Percentiles rank a stretch among this genome's conserved stretches.
Conservation (phyloP, 2,113 vertebrate genomes). For the Oryzias javanicus region DNA sequence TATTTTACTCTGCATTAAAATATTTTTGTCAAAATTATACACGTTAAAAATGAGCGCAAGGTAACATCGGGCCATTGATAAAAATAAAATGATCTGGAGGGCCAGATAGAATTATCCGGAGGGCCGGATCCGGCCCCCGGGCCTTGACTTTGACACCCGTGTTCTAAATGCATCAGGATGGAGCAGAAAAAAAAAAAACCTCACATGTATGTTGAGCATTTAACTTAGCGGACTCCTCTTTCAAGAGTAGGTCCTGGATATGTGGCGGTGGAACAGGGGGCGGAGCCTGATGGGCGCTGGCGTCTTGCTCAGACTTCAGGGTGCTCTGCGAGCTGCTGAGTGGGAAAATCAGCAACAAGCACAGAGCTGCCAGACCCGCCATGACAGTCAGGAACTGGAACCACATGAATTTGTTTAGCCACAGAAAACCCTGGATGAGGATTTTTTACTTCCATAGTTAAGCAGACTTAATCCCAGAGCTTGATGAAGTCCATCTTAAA, state of each 20-base stretch:
- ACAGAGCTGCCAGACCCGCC: conserved; percentile 40
- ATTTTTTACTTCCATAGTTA: too few species aligned
- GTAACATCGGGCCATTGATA: too few species aligned
- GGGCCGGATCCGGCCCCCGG: too few species aligned
- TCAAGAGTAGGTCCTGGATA: conserved; percentile 27
- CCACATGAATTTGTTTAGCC: background rate
- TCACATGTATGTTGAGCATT: conserved; percentile 51
- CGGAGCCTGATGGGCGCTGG: conserved; percentile 19
- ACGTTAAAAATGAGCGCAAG: too few species aligned
- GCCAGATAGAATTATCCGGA: too few species aligned
- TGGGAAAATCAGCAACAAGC: conserved; percentile 54
- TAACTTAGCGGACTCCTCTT: conserved; percentile 35
- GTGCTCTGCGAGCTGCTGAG: conserved; percentile 60
- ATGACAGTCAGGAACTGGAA: conserved; percentile 24
- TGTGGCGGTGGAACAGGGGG: conserved; percentile 27
- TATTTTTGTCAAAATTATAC: too few species aligned
- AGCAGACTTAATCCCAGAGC: too few species aligned
- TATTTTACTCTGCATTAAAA: too few species aligned
- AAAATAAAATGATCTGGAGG: too few species aligned
- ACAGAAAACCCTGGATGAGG: too few species aligned
- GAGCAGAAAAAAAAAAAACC: conserved; percentile 14
- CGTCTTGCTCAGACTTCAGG: conserved; percentile 41
- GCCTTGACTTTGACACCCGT: too few species aligned
- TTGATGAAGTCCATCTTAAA: too few species aligned
- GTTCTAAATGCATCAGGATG: background rate